Evolutionary conservation across 2,888 invertebrate genomes (phyloP).

Genomic region (Crocallis elinguaria): DNA sequence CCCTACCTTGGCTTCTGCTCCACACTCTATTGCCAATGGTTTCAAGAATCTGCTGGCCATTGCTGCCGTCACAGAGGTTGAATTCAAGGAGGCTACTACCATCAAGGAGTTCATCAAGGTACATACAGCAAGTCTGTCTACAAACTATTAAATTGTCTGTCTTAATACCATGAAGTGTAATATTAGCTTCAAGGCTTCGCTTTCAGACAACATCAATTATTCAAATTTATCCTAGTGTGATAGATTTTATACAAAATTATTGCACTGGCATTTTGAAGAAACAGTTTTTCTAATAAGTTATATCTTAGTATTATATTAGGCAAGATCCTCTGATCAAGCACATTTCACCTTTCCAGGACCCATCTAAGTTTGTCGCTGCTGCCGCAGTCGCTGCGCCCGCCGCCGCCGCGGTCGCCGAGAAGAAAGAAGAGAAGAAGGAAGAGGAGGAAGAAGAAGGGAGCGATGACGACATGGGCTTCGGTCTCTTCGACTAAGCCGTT

Average conservation of each 20-base stretch:
- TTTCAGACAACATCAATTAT: conserved; percentile 68
- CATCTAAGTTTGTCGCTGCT: conserved; percentile 93
- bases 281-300: conserved; percentile 51
- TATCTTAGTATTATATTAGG: too few relatives aligned
- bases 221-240: conserved; percentile 75
- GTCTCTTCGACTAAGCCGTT: conserved; percentile 91
- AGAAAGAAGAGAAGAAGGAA: conserved; percentile 90
- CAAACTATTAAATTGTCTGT: conserved; percentile 52
- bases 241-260: conserved; percentile 44
- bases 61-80: conserved; percentile 97
- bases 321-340: too few relatives aligned
- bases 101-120: conserved; percentile 96
- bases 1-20: conserved; percentile 98
- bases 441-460: conserved; percentile 92
- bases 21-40: conserved; percentile 98
- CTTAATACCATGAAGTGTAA: conserved; percentile 55
- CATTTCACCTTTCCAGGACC: conserved; percentile 87
- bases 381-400: conserved; percentile 87
- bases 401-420: conserved; percentile 85
- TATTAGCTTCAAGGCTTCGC: conserved; percentile 61
- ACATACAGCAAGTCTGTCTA: not conserved
- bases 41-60: conserved; percentile 99
- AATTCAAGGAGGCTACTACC: conserved; percentile 96
- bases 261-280: conserved; percentile 73
- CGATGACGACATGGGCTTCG: conserved; percentile 99